phyloP scores from a whole-genome alignment of 2,888 invertebrate species.

The Hypomecis punctinalis region DNA sequence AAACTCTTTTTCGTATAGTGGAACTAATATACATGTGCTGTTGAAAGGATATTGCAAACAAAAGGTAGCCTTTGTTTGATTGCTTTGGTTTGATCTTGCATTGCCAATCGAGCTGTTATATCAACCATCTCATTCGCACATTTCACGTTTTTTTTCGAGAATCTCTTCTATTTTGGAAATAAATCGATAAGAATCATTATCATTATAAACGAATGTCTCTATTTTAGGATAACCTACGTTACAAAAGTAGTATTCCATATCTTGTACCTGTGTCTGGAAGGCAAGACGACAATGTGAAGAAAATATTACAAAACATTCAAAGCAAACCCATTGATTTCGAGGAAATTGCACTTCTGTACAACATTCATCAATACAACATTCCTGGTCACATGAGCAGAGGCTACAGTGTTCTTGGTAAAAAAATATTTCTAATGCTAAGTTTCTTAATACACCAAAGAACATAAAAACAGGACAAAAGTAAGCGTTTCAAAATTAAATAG shows the following conservation, averaged over 20 bases:
- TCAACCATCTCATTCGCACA: too few species aligned
- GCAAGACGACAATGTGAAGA: conserved; percentile 71
- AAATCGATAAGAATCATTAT: neutral
- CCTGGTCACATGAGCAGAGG: conserved; percentile 87
- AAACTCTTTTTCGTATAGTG: conserved; percentile 56
- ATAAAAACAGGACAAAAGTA: too few species aligned
- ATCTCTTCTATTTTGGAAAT: neutral
- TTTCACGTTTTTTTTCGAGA: too few species aligned
- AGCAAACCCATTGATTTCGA: conserved; percentile 69
- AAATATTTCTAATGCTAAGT: too few species aligned
- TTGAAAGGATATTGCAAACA: conserved; percentile 56
- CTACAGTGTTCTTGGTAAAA: conserved; percentile 77
- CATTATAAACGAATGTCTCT: neutral
- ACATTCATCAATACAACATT: conserved; percentile 72
- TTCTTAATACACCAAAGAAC: too few species aligned
- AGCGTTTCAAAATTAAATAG: too few species aligned
- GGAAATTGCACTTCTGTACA: conserved; percentile 73
- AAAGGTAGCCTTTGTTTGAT: conserved; percentile 45
- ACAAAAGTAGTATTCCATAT: conserved; percentile 65
- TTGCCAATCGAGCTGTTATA: too few species aligned
- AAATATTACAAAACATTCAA: conserved; percentile 59
- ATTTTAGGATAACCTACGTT: conserved; percentile 52
- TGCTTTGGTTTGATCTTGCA: too few species aligned
- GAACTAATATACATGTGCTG: conserved; percentile 54
- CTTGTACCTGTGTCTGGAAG: conserved; percentile 84